Evolutionary conservation across 2,113 vertebrate species (phyloP), one percentile per base, ranked within the genome.

Genomic region (Micromys minutus): DNA sequence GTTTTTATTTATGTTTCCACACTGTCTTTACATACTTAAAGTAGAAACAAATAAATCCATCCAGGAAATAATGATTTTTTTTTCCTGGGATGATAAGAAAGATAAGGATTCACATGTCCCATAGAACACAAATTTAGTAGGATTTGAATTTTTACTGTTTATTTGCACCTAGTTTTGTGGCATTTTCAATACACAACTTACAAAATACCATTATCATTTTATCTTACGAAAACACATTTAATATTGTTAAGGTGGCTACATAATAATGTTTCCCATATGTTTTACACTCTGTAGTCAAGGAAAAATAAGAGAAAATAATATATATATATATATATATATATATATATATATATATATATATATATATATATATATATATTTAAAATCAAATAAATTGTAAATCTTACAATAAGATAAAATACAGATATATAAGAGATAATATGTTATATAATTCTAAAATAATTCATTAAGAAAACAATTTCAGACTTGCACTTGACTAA

Each of bases 401-500:
- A 31, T 59, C 6, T 87, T 55, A 87, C 72, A 81, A 84, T 72
- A 81, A 94, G 6, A 13, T 63, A 67, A 93, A 83, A 42, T 77
- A 63, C 85, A n/a, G 12, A 13, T 47, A 59, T 42, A 90, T 61
- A 5, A 3, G 36, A 9, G n/a, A 31, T 7, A 83, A 77, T n/a
- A 0, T 71, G 10, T 31, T 71, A 65, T 31, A n/a, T 13, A 63
- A 77, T 87, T 63, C 4, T 67, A 89, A 50, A 95, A 69, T 57
- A 87, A 92, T 55, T 42, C 42, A 34, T 67, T 47, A 83, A 4
- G 84, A 2, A 90, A 45, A 88, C 1, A 15, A 83, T 85, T 75
- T 92, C n/a, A 95, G 86, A 92, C 83, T 75, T 94, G 19, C 17
- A 88, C 86, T 86, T 47, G 77, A 61, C 42, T 24, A 92, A 94